phyloP scores from a whole-genome alignment of 2,113 vertebrate species.

The Aphyosemion australe region DNA sequence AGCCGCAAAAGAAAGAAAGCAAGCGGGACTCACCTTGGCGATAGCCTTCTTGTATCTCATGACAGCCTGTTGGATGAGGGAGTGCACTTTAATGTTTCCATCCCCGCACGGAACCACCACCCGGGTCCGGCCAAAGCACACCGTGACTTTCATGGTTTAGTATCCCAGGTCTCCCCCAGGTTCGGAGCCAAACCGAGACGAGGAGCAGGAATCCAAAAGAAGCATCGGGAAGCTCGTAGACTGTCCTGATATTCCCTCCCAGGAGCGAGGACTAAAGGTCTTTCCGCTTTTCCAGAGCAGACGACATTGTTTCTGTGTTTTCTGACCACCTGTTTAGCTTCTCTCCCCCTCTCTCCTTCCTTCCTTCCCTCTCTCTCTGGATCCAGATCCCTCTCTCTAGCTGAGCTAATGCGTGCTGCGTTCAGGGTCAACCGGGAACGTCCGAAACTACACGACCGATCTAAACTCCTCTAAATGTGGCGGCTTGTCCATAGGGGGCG shows the following conservation, averaged over 20 bases:
- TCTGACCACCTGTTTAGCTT: slow-evolving; percentile 75
- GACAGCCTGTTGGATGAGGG: slow-evolving; percentile 90
- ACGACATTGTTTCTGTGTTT: slow-evolving; percentile 70
- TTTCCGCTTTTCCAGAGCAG: slow-evolving; percentile 38
- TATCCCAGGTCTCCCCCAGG: slow-evolving; percentile 66
- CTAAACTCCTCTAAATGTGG: no score
- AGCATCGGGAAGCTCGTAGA: slow-evolving; percentile 43
- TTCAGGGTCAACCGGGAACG: slow-evolving; percentile 26
- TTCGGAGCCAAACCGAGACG: slow-evolving; percentile 42
- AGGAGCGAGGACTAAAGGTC: slow-evolving; percentile 6
- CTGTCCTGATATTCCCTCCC: slow-evolving; percentile 28
- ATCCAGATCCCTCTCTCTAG: slow-evolving; percentile 18
- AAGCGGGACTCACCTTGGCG: slow-evolving; percentile 87
- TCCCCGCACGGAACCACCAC: slow-evolving; percentile 96
- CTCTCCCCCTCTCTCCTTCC: slow-evolving; percentile 22
- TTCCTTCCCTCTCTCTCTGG: slow-evolving; percentile 19
- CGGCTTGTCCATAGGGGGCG: no score
- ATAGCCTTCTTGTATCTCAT: slow-evolving; percentile 95
- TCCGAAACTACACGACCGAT: not conserved
- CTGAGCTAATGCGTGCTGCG: slow-evolving; percentile 56
- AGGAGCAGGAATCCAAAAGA: slow-evolving; percentile 32
- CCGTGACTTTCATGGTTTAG: slow-evolving; percentile 85
- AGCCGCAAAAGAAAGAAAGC: slow-evolving; percentile 16
- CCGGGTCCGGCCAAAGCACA: slow-evolving; percentile 92
- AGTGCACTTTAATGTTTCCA: slow-evolving; percentile 88